Conservation (phyloP, 2,888 invertebrate species). For the Norana najaformis region DNA sequence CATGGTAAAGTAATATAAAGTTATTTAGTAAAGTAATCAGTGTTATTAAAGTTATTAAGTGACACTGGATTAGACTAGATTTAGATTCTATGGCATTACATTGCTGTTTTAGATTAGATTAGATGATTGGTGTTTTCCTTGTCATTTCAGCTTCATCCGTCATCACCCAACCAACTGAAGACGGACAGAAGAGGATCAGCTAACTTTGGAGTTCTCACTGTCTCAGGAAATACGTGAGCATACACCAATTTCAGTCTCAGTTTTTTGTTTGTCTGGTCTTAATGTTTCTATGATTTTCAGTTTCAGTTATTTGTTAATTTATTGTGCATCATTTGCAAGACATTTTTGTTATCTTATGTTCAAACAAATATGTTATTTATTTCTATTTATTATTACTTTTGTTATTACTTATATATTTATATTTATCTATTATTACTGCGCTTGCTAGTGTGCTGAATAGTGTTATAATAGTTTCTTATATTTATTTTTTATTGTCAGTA, state of each 20-base stretch:
- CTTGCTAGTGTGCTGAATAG: not conserved
- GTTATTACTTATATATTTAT: not conserved
- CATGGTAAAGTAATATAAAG: not conserved
- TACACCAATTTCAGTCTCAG: not conserved
- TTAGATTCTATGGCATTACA: not conserved
- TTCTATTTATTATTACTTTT: not conserved
- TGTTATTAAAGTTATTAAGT: not conserved
- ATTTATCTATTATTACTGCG: not conserved
- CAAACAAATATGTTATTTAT: not conserved
- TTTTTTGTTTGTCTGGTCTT: not conserved
- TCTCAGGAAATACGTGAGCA: conserved; percentile 52
- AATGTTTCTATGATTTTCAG: no score
- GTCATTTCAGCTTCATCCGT: conserved; percentile 29
- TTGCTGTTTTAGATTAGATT: not conserved
- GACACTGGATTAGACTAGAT: not conserved
- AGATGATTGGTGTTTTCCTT: not conserved
- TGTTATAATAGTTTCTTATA: not conserved
- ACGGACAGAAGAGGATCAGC: conserved; percentile 55
- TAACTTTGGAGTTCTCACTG: conserved; percentile 55
- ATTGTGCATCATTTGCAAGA: not conserved
- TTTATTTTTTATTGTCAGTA: no score
- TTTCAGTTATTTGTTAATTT: not conserved
- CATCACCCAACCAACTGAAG: conserved; percentile 54
- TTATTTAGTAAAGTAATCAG: not conserved
- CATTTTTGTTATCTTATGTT: not conserved